A percentile compares a stretch with the other conserved stretches of the same genome.
Conservation (phyloP, 2,888 invertebrate species). For the Agonopterix alstromeriana region DNA sequence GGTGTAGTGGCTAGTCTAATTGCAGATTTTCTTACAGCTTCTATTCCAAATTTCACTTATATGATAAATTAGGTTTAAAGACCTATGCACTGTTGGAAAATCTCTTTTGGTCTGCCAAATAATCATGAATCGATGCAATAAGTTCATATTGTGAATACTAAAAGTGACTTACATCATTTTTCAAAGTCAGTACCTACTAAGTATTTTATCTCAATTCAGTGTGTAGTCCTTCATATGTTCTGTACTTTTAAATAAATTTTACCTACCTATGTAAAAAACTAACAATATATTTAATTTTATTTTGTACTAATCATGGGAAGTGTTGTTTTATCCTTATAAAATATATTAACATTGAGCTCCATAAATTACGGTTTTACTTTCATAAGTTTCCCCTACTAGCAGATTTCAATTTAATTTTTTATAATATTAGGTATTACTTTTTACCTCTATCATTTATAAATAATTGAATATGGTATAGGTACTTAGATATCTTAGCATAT, state of each 20-base stretch:
- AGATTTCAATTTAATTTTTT: too few relatives aligned
- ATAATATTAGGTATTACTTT: too few relatives aligned
- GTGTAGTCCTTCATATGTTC: constrained; percentile 76
- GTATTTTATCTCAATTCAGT: constrained; percentile 76
- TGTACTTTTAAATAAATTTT: constrained; percentile 76
- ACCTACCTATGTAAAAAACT: constrained; percentile 73
- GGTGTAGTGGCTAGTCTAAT: constrained; percentile 74
- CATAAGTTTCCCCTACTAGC: too few relatives aligned
- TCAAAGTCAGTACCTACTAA: constrained; percentile 63
- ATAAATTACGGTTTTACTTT: constrained; percentile 70
- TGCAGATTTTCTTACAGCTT: constrained; percentile 78
- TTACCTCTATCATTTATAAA: too few relatives aligned
- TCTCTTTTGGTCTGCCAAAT: constrained; percentile 77
- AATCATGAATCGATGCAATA: constrained; percentile 71
- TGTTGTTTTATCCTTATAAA: constrained; percentile 77
- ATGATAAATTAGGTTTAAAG: constrained; percentile 66
- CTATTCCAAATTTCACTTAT: constrained; percentile 73
- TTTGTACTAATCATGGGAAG: constrained; percentile 78
- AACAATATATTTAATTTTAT: constrained; percentile 77
- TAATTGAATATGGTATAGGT: too few relatives aligned
- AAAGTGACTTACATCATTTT: constrained; percentile 74
- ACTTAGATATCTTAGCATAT: too few relatives aligned
- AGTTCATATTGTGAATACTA: constrained; percentile 74
- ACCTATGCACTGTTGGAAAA: constrained; percentile 76
- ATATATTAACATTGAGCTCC: constrained; percentile 78